These are phyloP conservation scores for Bombus cullumanus DNA, from an alignment of 1,140 invertebrate species.

Conservation along the genomic window DNA sequence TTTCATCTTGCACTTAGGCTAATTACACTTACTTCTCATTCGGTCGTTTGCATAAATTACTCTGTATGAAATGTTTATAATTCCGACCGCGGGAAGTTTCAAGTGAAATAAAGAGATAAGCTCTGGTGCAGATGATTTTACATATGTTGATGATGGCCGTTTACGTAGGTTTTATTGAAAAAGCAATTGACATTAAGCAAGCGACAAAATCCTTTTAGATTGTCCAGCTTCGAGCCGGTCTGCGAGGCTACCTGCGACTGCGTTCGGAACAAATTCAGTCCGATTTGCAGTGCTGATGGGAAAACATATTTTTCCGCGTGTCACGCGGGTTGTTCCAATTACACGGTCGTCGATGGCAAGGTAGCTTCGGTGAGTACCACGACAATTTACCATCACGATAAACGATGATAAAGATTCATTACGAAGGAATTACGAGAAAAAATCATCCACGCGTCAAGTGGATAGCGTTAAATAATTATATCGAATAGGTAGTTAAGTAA, in stretches of 20 bases:
- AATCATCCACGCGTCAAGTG: too few species aligned
- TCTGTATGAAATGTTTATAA: neutral
- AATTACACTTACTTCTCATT: neutral
- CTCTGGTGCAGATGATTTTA: too few species aligned
- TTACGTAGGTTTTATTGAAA: neutral
- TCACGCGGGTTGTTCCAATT: constrained; percentile 92
- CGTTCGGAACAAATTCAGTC: constrained; percentile 89
- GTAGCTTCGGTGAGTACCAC: constrained; percentile 80
- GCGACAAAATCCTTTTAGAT: constrained; percentile 58
- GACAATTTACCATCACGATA: neutral
- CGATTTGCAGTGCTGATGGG: constrained; percentile 91
- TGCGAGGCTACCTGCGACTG: constrained; percentile 89
- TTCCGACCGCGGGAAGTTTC: neutral
- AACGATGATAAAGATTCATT: neutral
- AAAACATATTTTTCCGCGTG: constrained; percentile 94
- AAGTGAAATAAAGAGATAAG: neutral
- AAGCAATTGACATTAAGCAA: neutral
- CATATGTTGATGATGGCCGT: neutral
- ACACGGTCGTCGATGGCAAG: constrained; percentile 85
- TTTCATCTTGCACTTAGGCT: neutral
- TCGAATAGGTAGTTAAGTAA: too few species aligned
- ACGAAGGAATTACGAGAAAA: too few species aligned
- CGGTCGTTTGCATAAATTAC: neutral
- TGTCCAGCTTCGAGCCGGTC: constrained; percentile 83
- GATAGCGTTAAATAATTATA: too few species aligned